Base-by-base conservation (phyloP, 2,113 vertebrate species). In the Salvelinus alpinus region DNA sequence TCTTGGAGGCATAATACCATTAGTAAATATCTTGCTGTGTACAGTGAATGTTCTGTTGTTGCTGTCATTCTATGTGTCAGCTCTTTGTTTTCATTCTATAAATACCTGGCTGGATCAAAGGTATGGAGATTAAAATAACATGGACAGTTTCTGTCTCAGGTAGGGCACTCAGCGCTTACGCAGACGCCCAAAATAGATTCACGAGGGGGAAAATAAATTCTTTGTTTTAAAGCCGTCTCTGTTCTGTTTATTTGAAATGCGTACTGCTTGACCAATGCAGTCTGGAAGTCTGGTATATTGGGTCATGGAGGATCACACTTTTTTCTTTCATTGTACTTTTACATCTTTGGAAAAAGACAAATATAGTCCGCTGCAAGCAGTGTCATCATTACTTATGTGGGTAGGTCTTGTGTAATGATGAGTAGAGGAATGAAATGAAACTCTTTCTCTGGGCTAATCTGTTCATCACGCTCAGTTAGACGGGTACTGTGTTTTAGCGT, bases 371-470 rank as follows among this genome's bases (percentile, higher is more conserved):
- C 67, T 69, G 68, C 54, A 24, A 24, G n/a, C 70, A 31, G 70
- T 67, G n/a, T 80, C 81, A 77, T 75, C 65, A 4, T 65, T 22
- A 59, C 70, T 80, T 24, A 80, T 77, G 78, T 65, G 57, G 59
- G 22, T 44, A 54, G 12, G 64, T 25, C 69, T 62, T 29, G 8
- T 31, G 64, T 12, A 18, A 74, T 20, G 24, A 34, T 44, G 70
- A 75, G 47, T 29, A 38, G 31, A 70, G 16, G 78, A 70, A 59
- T 57, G 31, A 66, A 68, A 70, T 76, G 44, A 76, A 79, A 82
- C 64, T 3, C 13, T 81, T 82, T 74, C 68, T 85, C 83, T 62
- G 84, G 16, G 82, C 82, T 74, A 79, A 70, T 82, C 76, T 85
- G 71, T 70, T 81, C 79, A 80, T 85, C 72, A 25, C 73, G 59